Conservation (phyloP, 2,797 vertebrate genomes). For the Scomberomorus guttatus region DNA sequence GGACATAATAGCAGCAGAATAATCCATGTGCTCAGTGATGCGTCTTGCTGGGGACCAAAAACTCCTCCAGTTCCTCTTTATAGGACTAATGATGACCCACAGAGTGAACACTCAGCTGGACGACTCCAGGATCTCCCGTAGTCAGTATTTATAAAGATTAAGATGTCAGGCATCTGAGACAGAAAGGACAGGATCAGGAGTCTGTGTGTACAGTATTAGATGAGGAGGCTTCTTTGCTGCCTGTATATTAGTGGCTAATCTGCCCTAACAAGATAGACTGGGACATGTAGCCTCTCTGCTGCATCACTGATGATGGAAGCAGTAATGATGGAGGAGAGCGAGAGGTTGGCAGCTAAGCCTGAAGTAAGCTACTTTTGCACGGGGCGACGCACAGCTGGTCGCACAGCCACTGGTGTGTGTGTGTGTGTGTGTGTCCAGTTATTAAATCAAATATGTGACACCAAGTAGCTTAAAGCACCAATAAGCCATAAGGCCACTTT, state of each 20-base stretch:
- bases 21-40: constrained; percentile 61
- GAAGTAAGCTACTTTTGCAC: constrained; percentile 79
- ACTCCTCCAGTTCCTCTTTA: constrained; percentile 38
- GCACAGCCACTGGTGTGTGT: constrained; percentile 44
- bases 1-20: constrained; percentile 21
- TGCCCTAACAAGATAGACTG: constrained; percentile 79
- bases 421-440: constrained; percentile 67
- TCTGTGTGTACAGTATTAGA: constrained; percentile 57
- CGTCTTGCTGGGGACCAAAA: constrained; percentile 38
- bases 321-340: constrained; percentile 76
- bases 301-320: constrained; percentile 72
- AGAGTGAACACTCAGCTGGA: constrained; percentile 14
- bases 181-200: constrained; percentile 60
- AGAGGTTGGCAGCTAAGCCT: constrained; percentile 72
- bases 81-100: constrained; percentile 46
- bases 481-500: constrained; percentile 61
- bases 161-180: constrained; percentile 63
- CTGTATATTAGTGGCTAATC: constrained; percentile 78
- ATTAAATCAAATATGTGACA: constrained; percentile 81
- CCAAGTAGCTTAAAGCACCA: constrained; percentile 75
- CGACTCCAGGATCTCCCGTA: constrained; percentile 30
- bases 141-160: constrained; percentile 62
- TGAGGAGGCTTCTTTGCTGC: constrained; percentile 56
- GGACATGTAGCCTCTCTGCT: constrained; percentile 49
- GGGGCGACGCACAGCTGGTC: constrained; percentile 57